Base-by-base conservation (phyloP, 2,888 invertebrate species). In the Unio delphinus region DNA sequence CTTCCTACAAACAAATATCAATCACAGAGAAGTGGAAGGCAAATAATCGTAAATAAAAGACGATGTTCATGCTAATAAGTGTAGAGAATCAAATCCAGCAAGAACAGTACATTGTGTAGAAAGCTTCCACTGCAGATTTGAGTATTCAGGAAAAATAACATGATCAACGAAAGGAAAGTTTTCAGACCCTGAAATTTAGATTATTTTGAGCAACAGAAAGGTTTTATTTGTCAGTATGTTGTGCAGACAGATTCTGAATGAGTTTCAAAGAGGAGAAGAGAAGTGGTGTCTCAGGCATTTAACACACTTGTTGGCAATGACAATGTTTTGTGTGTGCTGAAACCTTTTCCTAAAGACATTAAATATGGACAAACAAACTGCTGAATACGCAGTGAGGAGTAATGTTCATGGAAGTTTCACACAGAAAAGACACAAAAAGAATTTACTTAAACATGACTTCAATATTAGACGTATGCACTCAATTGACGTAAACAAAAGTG, bases 311-410 rank as follows among this genome's bases (percentile, higher is more conserved):
- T 4, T 34, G 61, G 26, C 28, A 34, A 23, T 65, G 30, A 58
- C 20, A 8, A 18, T 45, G 23, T 23, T 23, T 69, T 28, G 54
- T 57, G 28, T 34, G 54, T 26, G 45, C 26, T 78, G 74, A 61
- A 65, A 70, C 18, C 76, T 78, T 65, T 78, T 76, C 60, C 67
- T 76, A 17, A 74, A 63, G 62, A 78, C 74, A 30, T 65, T 78
- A 18, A 72, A 74, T 60, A 68, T 78, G 54, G 76, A 74, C 54
- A 72, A 76, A 64, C 76, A 73, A 56, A 73, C 73, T 45, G 71
- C 76, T 64, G 69, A 73, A 28, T 70, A 73, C 57, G 76, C 74
- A 59, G 69, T 78, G 69, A 74, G 73, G 30, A 72, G 71, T 57
- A 76, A 76, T 60, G 30, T 30, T 5, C 30, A 30, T 30, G 30